phyloP scores from a whole-genome alignment of 2,888 invertebrate species.

The Seira musarum region DNA sequence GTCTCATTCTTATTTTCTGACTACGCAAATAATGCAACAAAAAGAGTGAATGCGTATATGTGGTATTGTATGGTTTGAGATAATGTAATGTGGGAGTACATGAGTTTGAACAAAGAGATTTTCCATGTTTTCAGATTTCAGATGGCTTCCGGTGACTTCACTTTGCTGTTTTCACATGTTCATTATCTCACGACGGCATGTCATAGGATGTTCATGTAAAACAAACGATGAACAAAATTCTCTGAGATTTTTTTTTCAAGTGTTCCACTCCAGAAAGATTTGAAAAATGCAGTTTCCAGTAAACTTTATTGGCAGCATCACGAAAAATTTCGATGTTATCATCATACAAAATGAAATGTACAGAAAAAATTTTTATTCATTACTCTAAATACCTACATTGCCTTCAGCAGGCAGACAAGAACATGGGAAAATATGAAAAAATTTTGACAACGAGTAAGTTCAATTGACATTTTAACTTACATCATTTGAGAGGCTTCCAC shows the following conservation, averaged over 20 bases:
- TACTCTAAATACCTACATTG: not conserved
- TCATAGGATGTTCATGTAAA: no score
- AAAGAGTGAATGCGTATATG: no score
- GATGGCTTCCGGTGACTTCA: not conserved
- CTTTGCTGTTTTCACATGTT: no score
- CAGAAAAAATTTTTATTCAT: not conserved
- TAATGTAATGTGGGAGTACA: no score
- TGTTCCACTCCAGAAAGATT: no score
- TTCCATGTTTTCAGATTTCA: conserved; percentile 1
- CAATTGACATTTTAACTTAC: not conserved
- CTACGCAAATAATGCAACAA: not conserved
- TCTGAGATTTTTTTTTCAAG: no score
- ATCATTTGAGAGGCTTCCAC: not conserved
- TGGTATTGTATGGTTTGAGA: no score
- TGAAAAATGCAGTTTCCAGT: no score
- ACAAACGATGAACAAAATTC: no score
- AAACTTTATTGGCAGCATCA: not conserved
- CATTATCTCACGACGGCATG: no score
- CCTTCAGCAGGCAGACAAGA: not conserved
- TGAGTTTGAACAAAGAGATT: not conserved
- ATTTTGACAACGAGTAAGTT: not conserved
- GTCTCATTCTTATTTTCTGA: not conserved
- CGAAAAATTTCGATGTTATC: conserved; percentile 8
- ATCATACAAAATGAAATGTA: not conserved
- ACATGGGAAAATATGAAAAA: not conserved